Percentiles rank a stretch among this genome's conserved stretches.
Evolutionary conservation across 2,888 invertebrate species (phyloP).

Genomic region (Hedychridium roseum): DNA sequence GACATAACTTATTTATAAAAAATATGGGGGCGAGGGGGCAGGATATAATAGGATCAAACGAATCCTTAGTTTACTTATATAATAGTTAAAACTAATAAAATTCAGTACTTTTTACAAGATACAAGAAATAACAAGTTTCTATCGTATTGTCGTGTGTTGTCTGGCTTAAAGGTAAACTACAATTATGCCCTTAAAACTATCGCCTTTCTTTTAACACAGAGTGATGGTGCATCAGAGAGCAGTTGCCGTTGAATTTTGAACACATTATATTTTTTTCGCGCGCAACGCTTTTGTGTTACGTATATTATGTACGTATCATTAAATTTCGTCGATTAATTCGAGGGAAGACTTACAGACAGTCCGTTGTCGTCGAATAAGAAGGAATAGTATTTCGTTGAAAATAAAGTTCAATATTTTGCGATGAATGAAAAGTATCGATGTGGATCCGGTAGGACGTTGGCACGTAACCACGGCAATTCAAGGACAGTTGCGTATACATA

Average conservation of each 20-base stretch:
- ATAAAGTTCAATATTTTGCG: no score
- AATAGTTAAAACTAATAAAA: constrained; percentile 62
- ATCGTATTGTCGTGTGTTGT: constrained; percentile 51
- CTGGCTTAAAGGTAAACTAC: constrained; percentile 49
- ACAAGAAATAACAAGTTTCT: constrained; percentile 63
- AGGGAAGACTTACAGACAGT: no score
- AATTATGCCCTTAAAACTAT: constrained; percentile 47
- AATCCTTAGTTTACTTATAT: constrained; percentile 54
- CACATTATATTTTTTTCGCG: constrained; percentile 24
- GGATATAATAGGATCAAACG: constrained; percentile 48
- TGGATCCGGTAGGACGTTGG: no score
- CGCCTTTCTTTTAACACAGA: constrained; percentile 47
- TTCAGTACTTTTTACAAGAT: constrained; percentile 64
- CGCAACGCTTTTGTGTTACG: constrained; percentile 16
- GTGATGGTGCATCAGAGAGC: constrained; percentile 38
- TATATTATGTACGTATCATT: constrained; percentile 17
- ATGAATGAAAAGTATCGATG: no score
- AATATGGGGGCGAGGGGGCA: constrained; percentile 41
- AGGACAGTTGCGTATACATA: constrained; percentile 32
- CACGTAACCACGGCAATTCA: constrained; percentile 24
- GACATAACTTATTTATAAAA: constrained; percentile 62
- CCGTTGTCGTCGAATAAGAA: no score
- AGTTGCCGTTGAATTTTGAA: constrained; percentile 33
- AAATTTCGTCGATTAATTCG: background rate
- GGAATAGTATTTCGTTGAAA: no score